These are phyloP conservation scores for Catocala sponsa DNA, from an alignment of 2,888 invertebrate species.

Conservation along the genomic window DNA sequence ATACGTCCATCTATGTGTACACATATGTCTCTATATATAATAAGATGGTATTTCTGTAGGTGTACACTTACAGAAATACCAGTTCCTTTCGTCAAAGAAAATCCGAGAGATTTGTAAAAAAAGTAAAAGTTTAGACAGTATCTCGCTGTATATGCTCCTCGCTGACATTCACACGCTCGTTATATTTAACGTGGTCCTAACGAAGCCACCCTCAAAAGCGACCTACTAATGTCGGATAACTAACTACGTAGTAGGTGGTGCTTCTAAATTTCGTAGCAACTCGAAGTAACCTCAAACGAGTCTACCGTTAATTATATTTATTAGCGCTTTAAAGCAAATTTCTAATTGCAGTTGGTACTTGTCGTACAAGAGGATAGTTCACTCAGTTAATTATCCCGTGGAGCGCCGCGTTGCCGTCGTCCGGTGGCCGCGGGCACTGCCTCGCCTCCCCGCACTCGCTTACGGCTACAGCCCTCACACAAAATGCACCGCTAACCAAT, in stretches of 20 bases:
- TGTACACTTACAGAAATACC: no score
- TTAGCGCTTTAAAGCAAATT: conserved; percentile 76
- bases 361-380: conserved; percentile 76
- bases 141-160: no score
- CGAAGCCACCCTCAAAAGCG: not conserved
- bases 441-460: conserved; percentile 58
- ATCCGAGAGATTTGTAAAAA: no score
- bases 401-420: conserved; percentile 57
- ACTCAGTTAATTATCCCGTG: conserved; percentile 84
- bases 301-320: conserved; percentile 68
- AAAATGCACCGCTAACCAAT: conserved; percentile 84
- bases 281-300: conserved; percentile 9
- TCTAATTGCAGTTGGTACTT: conserved; percentile 76
- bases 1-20: no score
- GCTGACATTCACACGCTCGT: no score
- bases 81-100: no score
- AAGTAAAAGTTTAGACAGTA: no score
- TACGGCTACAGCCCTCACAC: conserved; percentile 59
- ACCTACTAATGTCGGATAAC: no score
- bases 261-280: not conserved
- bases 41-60: no score
- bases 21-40: no score
- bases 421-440: conserved; percentile 71
- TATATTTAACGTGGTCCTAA: no score
- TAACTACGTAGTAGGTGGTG: no score